These are phyloP conservation scores for Campaea margaritaria DNA, from an alignment of 2,888 invertebrate species.

Conservation along the genomic window DNA sequence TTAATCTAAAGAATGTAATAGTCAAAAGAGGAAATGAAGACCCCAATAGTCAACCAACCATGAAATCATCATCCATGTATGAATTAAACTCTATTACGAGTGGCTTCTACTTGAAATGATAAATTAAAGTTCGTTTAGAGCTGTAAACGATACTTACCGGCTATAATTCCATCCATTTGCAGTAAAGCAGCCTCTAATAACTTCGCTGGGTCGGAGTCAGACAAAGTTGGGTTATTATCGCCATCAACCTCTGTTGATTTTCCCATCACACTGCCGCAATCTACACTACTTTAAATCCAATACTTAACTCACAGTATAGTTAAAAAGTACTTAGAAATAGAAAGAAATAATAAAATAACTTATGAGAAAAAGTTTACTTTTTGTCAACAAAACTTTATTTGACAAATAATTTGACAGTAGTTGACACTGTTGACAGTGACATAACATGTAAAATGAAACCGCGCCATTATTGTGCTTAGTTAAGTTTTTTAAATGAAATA, in stretches of 20 bases:
- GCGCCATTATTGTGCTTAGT: background rate
- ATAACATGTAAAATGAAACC: background rate
- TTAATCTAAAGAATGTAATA: constrained; percentile 20
- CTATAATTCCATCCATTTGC: constrained; percentile 96
- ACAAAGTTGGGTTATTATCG: constrained; percentile 79
- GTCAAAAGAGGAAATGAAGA: constrained; percentile 49
- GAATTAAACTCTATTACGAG: constrained; percentile 22
- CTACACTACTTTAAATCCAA: constrained; percentile 20
- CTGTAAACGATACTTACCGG: constrained; percentile 81
- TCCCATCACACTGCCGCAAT: constrained; percentile 69
- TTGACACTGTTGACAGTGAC: constrained; percentile 32
- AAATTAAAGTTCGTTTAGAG: constrained; percentile 1
- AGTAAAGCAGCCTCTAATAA: constrained; percentile 93
- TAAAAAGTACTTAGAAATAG: constrained; percentile 26
- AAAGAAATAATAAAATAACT: constrained; percentile 43
- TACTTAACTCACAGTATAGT: constrained; percentile 31
- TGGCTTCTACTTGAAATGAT: constrained; percentile 5
- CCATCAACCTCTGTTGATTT: constrained; percentile 79
- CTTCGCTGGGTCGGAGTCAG: constrained; percentile 94
- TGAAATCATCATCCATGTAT: constrained; percentile 44
- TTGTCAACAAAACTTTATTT: constrained; percentile 73
- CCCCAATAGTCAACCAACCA: constrained; percentile 61
- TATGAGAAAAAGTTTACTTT: constrained; percentile 62
- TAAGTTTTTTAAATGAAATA: no score
- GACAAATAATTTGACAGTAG: constrained; percentile 21